These are phyloP conservation scores for Hassar affinis DNA, from an alignment of 2,113 vertebrate genomes.

Conservation along the genomic window DNA sequence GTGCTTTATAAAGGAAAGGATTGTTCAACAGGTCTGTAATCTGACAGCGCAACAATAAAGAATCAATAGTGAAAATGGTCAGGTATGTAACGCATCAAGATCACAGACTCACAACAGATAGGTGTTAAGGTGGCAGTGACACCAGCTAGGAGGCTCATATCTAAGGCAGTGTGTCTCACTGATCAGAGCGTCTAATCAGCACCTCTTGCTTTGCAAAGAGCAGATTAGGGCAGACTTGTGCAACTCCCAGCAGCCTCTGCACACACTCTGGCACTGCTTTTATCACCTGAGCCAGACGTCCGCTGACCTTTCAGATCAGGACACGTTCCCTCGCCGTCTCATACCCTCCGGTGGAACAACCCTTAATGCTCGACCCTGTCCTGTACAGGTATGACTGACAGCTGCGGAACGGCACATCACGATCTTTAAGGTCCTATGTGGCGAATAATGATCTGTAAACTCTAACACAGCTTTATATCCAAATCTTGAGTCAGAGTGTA, in stretches of 20 bases:
- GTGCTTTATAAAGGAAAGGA: not conserved
- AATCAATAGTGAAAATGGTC: too few species aligned
- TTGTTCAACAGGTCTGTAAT: too few species aligned
- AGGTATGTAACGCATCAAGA: too few species aligned
- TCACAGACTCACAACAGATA: not conserved
- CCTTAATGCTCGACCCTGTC: not conserved
- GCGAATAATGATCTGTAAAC: too few species aligned
- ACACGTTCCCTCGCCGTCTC: constrained; percentile 1
- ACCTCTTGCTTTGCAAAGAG: constrained; percentile 12
- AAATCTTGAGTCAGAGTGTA: not conserved
- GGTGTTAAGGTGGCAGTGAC: not conserved
- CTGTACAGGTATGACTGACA: not conserved
- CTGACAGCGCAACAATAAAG: not conserved
- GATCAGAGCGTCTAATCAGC: constrained; percentile 4
- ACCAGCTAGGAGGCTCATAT: not conserved
- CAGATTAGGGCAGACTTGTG: constrained; percentile 21
- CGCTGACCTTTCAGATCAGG: constrained; percentile 26
- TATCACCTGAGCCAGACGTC: constrained; percentile 29
- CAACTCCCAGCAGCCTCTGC: not conserved
- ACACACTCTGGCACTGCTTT: not conserved
- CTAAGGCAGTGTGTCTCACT: not conserved
- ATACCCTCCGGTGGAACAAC: too few species aligned
- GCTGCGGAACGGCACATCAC: too few species aligned
- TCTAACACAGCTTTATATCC: not conserved
- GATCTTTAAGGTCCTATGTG: not conserved